Evolutionary conservation across 2,113 vertebrate species (phyloP).

Genomic region (Dasyprocta punctata): DNA sequence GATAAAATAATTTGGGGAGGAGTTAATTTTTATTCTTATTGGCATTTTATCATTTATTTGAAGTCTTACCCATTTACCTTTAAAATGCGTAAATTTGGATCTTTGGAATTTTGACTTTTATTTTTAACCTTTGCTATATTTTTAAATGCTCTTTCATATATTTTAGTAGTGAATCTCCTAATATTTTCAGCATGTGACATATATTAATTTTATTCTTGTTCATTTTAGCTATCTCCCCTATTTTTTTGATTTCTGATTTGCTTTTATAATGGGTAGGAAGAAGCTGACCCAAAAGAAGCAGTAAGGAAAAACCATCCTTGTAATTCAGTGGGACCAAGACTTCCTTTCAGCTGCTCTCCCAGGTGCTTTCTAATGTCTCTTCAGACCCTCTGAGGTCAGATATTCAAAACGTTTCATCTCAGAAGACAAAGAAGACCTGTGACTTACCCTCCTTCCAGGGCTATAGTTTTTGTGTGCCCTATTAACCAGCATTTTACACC

Average conservation of each 20-base stretch:
- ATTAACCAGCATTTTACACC: background rate
- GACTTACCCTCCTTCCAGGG: background rate
- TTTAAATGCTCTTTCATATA: constrained; percentile 9
- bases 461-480: background rate
- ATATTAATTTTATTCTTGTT: background rate
- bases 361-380: background rate
- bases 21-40: constrained; percentile 11
- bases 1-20: background rate
- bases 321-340: background rate
- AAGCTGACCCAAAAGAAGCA: background rate
- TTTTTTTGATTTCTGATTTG: constrained; percentile 18
- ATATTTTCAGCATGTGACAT: constrained; percentile 26
- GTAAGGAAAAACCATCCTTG: background rate
- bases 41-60: background rate
- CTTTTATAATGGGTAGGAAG: background rate
- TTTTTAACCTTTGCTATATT: background rate
- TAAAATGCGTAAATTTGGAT: background rate
- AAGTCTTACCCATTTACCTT: background rate
- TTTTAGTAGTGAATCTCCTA: constrained; percentile 5
- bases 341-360: background rate
- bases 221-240: background rate
- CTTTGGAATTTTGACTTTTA: background rate
- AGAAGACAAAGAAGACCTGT: background rate
- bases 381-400: background rate
- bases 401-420: background rate